These are phyloP conservation scores for Drosophila pegasa DNA, from an alignment of 2,888 invertebrate genomes.

Conservation along the genomic window DNA sequence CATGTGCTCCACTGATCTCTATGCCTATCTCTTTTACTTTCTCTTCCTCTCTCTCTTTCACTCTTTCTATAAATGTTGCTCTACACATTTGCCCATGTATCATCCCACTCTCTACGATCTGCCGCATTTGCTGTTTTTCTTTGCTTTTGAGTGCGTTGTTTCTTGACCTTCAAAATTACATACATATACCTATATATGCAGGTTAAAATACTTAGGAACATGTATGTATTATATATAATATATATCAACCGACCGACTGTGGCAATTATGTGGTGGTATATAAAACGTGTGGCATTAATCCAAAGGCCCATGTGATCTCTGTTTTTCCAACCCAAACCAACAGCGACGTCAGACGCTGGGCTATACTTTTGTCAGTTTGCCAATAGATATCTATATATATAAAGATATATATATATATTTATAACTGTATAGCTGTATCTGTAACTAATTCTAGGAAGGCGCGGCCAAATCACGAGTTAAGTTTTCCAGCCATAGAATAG, in stretches of 20 bases:
- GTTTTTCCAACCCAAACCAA: constrained; percentile 23
- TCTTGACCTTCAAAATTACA: constrained; percentile 69
- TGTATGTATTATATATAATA: not conserved
- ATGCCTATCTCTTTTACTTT: no score
- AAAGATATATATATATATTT: constrained; percentile 2
- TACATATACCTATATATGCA: constrained; percentile 6
- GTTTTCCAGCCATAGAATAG: constrained; percentile 38
- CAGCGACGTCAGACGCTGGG: constrained; percentile 47
- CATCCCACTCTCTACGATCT: not conserved
- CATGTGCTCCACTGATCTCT: not conserved
- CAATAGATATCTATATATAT: constrained; percentile 22
- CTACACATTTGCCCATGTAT: not conserved
- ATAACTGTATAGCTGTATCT: constrained; percentile 1
- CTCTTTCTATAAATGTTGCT: not conserved
- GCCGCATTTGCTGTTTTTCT: no score
- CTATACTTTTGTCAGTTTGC: constrained; percentile 48
- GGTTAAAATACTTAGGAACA: constrained; percentile 11
- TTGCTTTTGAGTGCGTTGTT: constrained; percentile 22
- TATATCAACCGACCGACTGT: constrained; percentile 21
- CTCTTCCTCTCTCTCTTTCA: not conserved
- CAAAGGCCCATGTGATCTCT: constrained; percentile 49
- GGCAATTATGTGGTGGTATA: constrained; percentile 4
- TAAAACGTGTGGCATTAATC: constrained; percentile 55
- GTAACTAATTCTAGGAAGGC: constrained; percentile 37
- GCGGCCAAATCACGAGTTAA: constrained; percentile 56